Evolutionary conservation across 2,888 invertebrate species (phyloP), one percentile per base, ranked within the genome.

Genomic region (Eurytoma adleriae): DNA sequence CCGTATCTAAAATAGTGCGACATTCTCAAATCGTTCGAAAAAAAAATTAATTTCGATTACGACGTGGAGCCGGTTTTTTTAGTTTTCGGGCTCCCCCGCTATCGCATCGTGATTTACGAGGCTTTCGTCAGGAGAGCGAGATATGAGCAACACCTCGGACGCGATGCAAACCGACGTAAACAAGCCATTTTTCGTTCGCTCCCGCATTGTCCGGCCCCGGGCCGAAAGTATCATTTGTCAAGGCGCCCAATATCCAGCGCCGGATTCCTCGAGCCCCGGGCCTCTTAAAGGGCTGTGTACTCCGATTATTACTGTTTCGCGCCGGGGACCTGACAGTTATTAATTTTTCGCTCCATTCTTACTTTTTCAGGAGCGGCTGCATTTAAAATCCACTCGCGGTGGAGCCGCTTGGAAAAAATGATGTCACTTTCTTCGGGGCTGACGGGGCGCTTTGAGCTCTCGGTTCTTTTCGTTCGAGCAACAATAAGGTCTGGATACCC

Each of bases 131-230:
- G 52, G 10, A 24, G 40, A 50, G 40, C 80, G 67, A 72, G 80
- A 76, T 80, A 76, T 67, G 76, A 80, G 70, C 66, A 61, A 64
- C 64, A 71, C 66, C 18, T 40, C 52, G 57, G 57, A 40, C 61
- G 30, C 27, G 67, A 71, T 59, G 57, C 75, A 30, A 54, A 59
- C 18, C 64, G 48, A 66, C 70, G 79, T 71, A 71, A 79, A 79
- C 75, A 75, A 79, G 82, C 83, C 73, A 82, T 83, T 84, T 83
- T 84, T 84, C 81, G 30, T 79, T 68, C 62, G 67, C 10, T 50
- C 10, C 12, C 2, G 67, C 48, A 74, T 56, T 73, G 80, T 56
- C 72, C 52, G 62, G 54, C 18, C 24, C 59, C 59, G 20, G 20
- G 68, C 68, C 52, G 67, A 57, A 61, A 57, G 61, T 67, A 80